Conservation (phyloP, 1,140 invertebrate species). For the Ephestia elutella region DNA sequence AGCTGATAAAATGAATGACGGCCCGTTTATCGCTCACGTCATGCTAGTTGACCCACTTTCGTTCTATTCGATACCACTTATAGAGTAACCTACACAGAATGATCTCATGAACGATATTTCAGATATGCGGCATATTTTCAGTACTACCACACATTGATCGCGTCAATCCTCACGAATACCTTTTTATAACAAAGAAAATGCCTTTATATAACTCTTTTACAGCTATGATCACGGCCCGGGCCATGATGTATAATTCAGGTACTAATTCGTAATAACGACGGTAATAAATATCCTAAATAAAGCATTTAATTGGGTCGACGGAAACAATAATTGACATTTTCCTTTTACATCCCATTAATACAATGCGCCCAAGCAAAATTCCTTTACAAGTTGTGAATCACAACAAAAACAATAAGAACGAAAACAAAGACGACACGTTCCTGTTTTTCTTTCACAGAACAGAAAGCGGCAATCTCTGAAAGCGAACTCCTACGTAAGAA, state of each 20-base stretch:
- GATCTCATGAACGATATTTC: conserved; percentile 37
- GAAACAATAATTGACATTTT: not conserved
- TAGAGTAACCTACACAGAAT: conserved; percentile 45
- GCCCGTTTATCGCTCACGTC: conserved; percentile 66
- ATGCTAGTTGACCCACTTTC: conserved; percentile 67
- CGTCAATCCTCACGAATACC: no score
- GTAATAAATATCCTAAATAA: no score
- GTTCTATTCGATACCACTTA: conserved; percentile 61
- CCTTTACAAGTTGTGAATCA: no score
- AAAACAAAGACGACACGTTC: conserved; percentile 2
- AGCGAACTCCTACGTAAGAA: not conserved
- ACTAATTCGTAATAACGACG: no score
- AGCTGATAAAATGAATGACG: conserved; percentile 68
- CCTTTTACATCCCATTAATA: not conserved
- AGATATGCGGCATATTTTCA: conserved; percentile 32
- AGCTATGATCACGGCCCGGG: no score
- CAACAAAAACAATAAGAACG: not conserved
- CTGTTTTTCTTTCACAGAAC: not conserved
- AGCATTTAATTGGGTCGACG: not conserved
- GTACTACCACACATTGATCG: no score
- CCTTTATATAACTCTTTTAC: no score
- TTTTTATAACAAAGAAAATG: no score
- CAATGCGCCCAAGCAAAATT: not conserved
- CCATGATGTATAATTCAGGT: no score
- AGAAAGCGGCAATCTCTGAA: not conserved